These are phyloP conservation scores for Zaprionus ghesquierei DNA, from an alignment of 1,140 invertebrate species.

Conservation along the genomic window DNA sequence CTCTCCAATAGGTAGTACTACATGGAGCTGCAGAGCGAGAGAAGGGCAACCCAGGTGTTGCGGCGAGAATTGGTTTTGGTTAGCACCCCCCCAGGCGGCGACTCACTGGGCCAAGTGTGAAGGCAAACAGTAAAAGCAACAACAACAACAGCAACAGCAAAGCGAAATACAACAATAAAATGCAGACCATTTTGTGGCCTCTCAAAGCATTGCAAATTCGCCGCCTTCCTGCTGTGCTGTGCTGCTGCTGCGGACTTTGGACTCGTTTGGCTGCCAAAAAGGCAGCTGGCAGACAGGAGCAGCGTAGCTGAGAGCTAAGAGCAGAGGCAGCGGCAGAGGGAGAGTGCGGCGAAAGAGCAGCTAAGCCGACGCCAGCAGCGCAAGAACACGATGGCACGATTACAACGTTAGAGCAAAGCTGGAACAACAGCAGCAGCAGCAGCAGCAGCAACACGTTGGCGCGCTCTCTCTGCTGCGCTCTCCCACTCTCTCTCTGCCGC, in stretches of 20 bases:
- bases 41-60: constrained; percentile 3
- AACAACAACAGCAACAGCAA: constrained; percentile 38
- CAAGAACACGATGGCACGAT: constrained; percentile 30
- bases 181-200: constrained; percentile 2
- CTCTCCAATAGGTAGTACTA: too few species aligned
- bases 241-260: constrained; percentile 54
- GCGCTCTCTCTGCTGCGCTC: not conserved
- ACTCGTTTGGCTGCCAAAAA: constrained; percentile 65
- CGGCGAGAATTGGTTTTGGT: constrained; percentile 53
- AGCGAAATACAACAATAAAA: constrained; percentile 30
- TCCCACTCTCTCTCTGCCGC: not conserved
- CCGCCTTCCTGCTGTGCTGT: constrained; percentile 28
- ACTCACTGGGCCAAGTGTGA: constrained; percentile 48
- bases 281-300: not conserved
- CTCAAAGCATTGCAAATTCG: constrained; percentile 19
- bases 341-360: not conserved
- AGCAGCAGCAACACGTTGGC: not conserved
- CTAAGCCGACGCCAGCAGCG: not conserved
- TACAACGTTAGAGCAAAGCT: constrained; percentile 47
- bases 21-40: not conserved
- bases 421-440: constrained; percentile 21
- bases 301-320: not conserved
- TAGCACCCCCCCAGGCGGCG: constrained; percentile 45
- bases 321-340: not conserved
- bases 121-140: constrained; percentile 53